phyloP scores from a whole-genome alignment of 2,113 vertebrate species.

The Noturus placidus region DNA sequence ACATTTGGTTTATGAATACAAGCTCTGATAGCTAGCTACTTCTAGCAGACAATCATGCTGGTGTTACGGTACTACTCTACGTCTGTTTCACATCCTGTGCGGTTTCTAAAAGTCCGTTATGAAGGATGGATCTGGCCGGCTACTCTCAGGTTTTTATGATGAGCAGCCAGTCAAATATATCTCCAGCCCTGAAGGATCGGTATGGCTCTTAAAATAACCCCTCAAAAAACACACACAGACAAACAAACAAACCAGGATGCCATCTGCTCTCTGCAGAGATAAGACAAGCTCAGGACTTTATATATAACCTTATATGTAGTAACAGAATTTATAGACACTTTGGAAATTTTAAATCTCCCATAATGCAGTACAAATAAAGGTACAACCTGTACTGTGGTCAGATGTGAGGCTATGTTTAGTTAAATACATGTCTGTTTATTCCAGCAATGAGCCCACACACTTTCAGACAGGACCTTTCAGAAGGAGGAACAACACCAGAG shows the following conservation, averaged over 20 bases:
- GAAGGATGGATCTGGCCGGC: slow-evolving; percentile 5
- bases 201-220: slow-evolving; percentile 43
- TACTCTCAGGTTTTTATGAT: slow-evolving; percentile 21
- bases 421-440: neutral
- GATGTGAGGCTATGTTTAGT: neutral
- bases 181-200: slow-evolving; percentile 41
- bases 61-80: neutral
- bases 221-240: slow-evolving; percentile 14
- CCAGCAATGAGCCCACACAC: neutral
- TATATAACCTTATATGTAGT: neutral
- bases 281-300: neutral
- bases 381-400: neutral
- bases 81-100: neutral
- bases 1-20: neutral
- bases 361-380: neutral
- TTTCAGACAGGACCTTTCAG: slow-evolving; percentile 11
- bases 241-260: neutral
- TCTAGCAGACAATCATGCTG: neutral
- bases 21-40: neutral
- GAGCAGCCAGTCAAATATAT: slow-evolving; percentile 43
- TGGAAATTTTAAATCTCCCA: neutral
- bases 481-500: slow-evolving; percentile 18
- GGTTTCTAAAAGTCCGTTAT: slow-evolving; percentile 12
- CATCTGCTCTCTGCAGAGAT: slow-evolving; percentile 23
- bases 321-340: neutral